These are phyloP conservation scores for Paratilapia polleni DNA, from an alignment of 2,113 vertebrate genomes.

Conservation along the genomic window DNA sequence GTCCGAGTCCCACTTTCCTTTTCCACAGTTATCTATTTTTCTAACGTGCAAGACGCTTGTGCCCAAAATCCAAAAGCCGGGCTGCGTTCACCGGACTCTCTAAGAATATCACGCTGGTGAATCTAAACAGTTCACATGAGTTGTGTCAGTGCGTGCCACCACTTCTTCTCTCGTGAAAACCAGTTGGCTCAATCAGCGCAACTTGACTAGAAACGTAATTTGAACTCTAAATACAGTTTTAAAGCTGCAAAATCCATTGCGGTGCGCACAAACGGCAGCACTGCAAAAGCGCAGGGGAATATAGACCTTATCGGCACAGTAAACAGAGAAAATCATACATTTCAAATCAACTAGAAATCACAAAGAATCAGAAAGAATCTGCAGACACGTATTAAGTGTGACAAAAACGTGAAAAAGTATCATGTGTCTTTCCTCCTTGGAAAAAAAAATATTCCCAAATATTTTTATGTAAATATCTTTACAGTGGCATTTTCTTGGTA, in stretches of 20 bases:
- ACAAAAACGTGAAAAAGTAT: slow-evolving; percentile 13
- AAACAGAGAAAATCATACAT: neutral
- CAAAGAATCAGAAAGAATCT: neutral
- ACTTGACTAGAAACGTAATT: neutral
- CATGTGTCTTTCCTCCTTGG: slow-evolving; percentile 1
- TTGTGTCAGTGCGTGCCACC: neutral
- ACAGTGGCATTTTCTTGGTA: neutral
- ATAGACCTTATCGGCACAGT: neutral
- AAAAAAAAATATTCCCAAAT: slow-evolving; percentile 35
- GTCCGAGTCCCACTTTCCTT: slow-evolving; percentile 20
- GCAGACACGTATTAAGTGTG: neutral
- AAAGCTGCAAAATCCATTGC: slow-evolving; percentile 52
- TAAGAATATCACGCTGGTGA: slow-evolving; percentile 22
- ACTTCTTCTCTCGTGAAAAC: neutral
- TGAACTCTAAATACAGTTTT: slow-evolving; percentile 21
- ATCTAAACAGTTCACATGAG: neutral
- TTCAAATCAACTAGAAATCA: slow-evolving; percentile 10
- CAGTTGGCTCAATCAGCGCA: neutral
- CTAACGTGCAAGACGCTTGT: slow-evolving; percentile 22
- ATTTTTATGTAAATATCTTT: neutral
- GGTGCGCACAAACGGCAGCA: slow-evolving; percentile 11
- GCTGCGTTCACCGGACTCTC: slow-evolving; percentile 19
- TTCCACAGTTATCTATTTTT: slow-evolving; percentile 30
- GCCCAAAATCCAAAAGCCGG: slow-evolving; percentile 31
- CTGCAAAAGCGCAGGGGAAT: slow-evolving; percentile 8